Evolutionary conservation across 1,140 invertebrate genomes (phyloP).

Genomic region (Drosophila tristis): DNA sequence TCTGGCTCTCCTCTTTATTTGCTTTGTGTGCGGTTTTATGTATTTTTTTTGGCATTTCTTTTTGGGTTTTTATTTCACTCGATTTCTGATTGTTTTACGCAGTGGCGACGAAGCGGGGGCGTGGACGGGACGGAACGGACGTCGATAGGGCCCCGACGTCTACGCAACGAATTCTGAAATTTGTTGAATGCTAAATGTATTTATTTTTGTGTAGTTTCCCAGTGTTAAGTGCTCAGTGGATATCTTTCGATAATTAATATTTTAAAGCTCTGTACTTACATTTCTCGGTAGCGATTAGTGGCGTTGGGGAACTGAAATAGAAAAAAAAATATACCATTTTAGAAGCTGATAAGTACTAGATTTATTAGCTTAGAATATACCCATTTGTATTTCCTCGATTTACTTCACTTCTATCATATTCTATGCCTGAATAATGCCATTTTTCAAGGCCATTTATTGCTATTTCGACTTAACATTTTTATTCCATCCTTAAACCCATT

Average conservation of each 20-base stretch:
- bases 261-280: slow-evolving; percentile 20
- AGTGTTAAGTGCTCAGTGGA: background rate
- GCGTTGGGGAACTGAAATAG: slow-evolving; percentile 8
- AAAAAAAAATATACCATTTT: background rate
- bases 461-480: no score
- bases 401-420: no score
- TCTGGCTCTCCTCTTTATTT: slow-evolving; percentile 13
- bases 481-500: no score
- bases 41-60: slow-evolving; percentile 18
- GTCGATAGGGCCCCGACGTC: slow-evolving; percentile 26
- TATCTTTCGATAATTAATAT: background rate
- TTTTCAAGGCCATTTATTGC: no score
- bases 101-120: slow-evolving; percentile 13
- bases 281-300: slow-evolving; percentile 12
- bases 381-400: no score
- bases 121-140: slow-evolving; percentile 26
- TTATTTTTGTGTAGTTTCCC: slow-evolving; percentile 10
- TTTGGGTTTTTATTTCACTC: slow-evolving; percentile 24
- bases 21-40: slow-evolving; percentile 30
- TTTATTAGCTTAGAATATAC: no score
- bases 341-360: no score
- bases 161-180: slow-evolving; percentile 40
- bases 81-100: slow-evolving; percentile 55
- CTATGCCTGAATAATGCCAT: no score
- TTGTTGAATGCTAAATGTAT: slow-evolving; percentile 7